Base-by-base conservation (phyloP, 1,140 invertebrate species). In the Macrobrachium nipponense region DNA sequence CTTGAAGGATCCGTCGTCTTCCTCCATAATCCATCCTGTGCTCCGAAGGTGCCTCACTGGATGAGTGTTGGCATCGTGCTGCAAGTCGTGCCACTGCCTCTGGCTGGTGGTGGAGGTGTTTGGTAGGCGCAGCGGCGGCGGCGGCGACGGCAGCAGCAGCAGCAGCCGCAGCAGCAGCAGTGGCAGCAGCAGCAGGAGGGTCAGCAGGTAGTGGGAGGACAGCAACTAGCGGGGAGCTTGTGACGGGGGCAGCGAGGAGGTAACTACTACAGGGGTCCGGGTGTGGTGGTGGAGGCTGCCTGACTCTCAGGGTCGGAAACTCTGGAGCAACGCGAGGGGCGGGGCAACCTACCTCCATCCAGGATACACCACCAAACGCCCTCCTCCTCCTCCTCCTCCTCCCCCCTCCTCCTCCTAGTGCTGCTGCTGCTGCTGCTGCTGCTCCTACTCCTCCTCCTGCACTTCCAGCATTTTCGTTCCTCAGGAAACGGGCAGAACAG, bases 261-360 rank as follows among this genome's bases (percentile, higher is more conserved):
- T 81, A 68, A 81, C 80, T 81, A 81, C 43, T 27, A 44, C 61
- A 27, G 20, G 36, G 82, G 72, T 43, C 23, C 59, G 60, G 82
- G 82, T 82, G 81, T 82, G 80, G 66, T 82, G 58, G 59, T 23
- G 68, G 23, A 43, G 68, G 73, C 60, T 75, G 51, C 51, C 51
- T 10, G 51, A 12, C 51, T 5, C 72, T 72, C 36, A 75, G n/a
- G 73, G 82, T 73, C 60, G 82, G 60, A 27, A 73, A 27, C 75
- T 61, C 70, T 70, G 70, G 72, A 83, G 82, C 73, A 83, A 60
- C 73, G 82, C 82, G 73, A 58, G 82, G 82, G 82, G 82, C 82
- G 82, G 82, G 82, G 82, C 82, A 72, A 77, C 72, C 72, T 73
- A 70, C n/a, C 64, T 27, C 64, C 64, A 20, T 27, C 64, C 64